Percentiles rank a stretch among this genome's conserved stretches.
Conservation (phyloP, 2,113 vertebrate species). For the Campylomormyrus tamandua region DNA sequence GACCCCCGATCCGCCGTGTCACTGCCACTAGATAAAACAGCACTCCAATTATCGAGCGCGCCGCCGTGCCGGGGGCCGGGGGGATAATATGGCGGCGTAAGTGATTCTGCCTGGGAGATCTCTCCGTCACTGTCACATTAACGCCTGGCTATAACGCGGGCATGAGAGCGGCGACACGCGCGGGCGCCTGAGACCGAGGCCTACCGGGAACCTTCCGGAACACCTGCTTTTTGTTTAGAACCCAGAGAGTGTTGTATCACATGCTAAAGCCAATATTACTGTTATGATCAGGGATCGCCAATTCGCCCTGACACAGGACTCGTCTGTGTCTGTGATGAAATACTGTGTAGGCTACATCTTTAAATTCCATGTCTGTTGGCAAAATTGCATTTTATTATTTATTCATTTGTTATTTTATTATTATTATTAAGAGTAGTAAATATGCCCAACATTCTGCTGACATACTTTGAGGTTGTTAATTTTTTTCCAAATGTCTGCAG, state of each 20-base stretch:
- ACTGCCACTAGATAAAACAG: conserved; percentile 87
- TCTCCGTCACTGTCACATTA: conserved; percentile 77
- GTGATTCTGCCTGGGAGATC: conserved; percentile 66
- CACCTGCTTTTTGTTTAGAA: background rate
- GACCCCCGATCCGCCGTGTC: conserved; percentile 72
- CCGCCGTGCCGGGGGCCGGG: conserved; percentile 67
- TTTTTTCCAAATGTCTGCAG: background rate
- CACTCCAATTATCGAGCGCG: conserved; percentile 83
- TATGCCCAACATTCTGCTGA: background rate
- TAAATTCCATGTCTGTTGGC: background rate
- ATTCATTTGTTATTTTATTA: background rate
- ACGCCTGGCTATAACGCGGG: conserved; percentile 76
- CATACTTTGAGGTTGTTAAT: background rate
- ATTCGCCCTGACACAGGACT: background rate
- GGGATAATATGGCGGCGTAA: conserved; percentile 70
- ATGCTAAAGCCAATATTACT: background rate
- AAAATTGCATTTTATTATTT: background rate
- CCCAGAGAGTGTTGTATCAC: background rate
- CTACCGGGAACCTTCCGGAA: no score
- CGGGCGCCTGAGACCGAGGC: background rate
- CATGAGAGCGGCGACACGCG: conserved; percentile 15
- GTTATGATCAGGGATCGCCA: background rate
- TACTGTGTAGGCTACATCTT: background rate
- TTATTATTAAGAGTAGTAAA: background rate
- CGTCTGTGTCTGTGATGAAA: background rate